Percentiles rank a stretch among this genome's conserved stretches.
These are phyloP conservation scores for Microplitis demolitor DNA, from an alignment of 1,140 invertebrate species.

Conservation along the genomic window DNA sequence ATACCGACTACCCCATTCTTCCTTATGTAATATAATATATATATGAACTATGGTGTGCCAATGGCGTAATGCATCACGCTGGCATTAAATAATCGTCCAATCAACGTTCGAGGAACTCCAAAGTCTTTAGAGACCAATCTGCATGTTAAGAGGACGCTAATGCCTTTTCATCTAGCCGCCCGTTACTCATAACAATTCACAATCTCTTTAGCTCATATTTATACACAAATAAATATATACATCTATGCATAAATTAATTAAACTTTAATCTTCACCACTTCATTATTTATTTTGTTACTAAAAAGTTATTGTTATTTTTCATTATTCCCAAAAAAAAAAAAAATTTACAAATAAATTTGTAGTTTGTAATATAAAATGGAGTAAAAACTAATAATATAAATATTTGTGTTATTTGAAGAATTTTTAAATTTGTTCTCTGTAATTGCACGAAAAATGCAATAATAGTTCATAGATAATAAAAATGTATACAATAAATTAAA, in stretches of 20 bases:
- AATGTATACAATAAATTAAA: too few species aligned
- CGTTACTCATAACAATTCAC: constrained; percentile 35
- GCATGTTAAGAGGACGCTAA: constrained; percentile 61
- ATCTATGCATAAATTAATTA: not conserved
- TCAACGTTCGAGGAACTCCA: constrained; percentile 53
- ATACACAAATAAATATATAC: constrained; percentile 5
- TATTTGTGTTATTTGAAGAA: too few species aligned
- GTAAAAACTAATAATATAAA: too few species aligned
- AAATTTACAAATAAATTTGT: too few species aligned
- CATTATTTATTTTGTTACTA: too few species aligned
- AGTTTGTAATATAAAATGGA: too few species aligned
- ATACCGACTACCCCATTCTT: too few species aligned
- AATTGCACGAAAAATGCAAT: too few species aligned
- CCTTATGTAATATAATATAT: not conserved
- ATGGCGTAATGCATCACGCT: constrained; percentile 34
- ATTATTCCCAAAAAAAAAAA: too few species aligned
- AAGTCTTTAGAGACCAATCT: constrained; percentile 57
- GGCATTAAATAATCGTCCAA: constrained; percentile 59
- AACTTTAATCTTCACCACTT: not conserved
- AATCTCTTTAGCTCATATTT: constrained; percentile 33
- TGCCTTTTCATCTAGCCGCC: constrained; percentile 55
- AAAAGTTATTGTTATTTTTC: too few species aligned
- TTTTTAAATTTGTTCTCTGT: too few species aligned
- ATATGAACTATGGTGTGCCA: constrained; percentile 6
- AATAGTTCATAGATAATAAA: too few species aligned